Base-by-base conservation (phyloP, 2,888 invertebrate genomes). In the Melanophora roralis region DNA sequence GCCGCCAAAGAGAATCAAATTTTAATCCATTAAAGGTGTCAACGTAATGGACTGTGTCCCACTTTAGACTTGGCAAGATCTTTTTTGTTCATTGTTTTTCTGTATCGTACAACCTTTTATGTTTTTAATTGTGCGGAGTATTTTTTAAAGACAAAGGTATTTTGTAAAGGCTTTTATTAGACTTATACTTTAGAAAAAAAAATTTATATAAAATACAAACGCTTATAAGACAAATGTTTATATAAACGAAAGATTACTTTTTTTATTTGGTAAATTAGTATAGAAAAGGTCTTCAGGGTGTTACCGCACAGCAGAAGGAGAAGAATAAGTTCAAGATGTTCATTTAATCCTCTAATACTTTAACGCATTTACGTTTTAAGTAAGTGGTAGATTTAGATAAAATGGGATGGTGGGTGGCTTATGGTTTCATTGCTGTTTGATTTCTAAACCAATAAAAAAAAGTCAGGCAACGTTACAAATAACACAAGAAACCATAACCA, bases 11-110 rank as follows among this genome's bases (percentile, higher is more conserved):
- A 9, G 6, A 38, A 74, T 69, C 51, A 57, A 51, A 55, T 38
- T 75, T 74, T 65, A 78, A 75, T 71, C 81, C 78, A 75, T 81
- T 78, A 74, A 74, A 65, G 43, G 16, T 40, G 23, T 5, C 36
- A 57, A 38, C 55, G 21, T 38, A 57, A 36, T 38, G 36, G 34
- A 8, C 2, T 36, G 11, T 27, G 27, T 27, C 27, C 3, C 27
- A 27, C 4, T 27, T 27, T 27, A 27, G 27, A 27, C 27, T 6
- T 27, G 6, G 27, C n/a, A n/a, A n/a, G n/a, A n/a, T n/a, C n/a
- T n/a, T n/a, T 5, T 27, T 27, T 27, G 27, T 27, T 27, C 6
- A 5, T 27, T 27, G 4, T 27, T 27, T 27, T 27, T n/a, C n/a
- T n/a, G n/a, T n/a, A n/a, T n/a, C n/a, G n/a, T n/a, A n/a, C n/a